Evolutionary conservation across 1,140 invertebrate species (phyloP).

Genomic region (Aphidius ervi): DNA sequence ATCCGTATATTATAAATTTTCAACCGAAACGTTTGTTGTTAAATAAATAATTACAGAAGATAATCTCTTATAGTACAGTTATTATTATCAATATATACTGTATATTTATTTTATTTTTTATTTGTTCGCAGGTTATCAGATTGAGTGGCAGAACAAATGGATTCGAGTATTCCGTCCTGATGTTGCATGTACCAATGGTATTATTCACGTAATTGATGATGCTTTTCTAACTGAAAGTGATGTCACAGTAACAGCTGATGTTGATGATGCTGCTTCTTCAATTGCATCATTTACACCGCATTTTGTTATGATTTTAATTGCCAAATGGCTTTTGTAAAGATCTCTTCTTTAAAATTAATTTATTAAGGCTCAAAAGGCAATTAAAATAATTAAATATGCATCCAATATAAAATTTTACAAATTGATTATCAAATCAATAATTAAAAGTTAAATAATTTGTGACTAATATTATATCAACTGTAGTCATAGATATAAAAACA

Average conservation of each 20-base stretch:
- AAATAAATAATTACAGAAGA: too few species aligned
- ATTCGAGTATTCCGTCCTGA: slow-evolving; percentile 83
- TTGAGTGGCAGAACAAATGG: slow-evolving; percentile 77
- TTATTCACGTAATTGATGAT: slow-evolving; percentile 86
- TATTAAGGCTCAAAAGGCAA: slow-evolving; percentile 8
- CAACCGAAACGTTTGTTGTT: too few species aligned
- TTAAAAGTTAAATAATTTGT: background rate
- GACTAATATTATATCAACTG: background rate
- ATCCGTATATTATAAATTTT: too few species aligned
- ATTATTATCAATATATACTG: too few species aligned
- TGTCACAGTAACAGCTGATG: slow-evolving; percentile 64
- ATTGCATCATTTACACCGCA: slow-evolving; percentile 38
- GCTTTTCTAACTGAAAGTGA: slow-evolving; percentile 80
- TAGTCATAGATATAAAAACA: background rate
- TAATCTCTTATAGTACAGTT: too few species aligned
- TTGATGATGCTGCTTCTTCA: slow-evolving; percentile 33
- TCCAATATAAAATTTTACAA: background rate
- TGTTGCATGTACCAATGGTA: slow-evolving; percentile 87
- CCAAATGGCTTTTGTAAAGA: slow-evolving; percentile 50
- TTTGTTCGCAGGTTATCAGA: slow-evolving; percentile 65
- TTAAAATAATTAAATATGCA: slow-evolving; percentile 3
- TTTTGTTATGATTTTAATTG: slow-evolving; percentile 47
- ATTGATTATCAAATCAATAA: background rate
- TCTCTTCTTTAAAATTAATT: slow-evolving; percentile 2
- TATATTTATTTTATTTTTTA: slow-evolving; percentile 7